Base-by-base conservation (phyloP, 2,797 vertebrate species). In the Sebastes elongatus region DNA sequence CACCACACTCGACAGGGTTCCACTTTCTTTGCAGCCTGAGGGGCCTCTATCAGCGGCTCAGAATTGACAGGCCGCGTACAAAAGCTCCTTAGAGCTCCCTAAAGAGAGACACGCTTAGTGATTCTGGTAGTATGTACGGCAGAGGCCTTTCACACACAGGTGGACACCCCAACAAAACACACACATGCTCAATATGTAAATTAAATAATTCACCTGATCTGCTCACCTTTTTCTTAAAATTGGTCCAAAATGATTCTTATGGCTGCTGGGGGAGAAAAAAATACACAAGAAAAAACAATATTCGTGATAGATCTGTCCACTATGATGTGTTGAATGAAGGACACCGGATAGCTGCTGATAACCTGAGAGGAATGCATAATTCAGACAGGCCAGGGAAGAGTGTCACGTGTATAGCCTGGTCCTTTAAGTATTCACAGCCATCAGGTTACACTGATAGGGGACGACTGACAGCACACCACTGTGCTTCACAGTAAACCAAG, bases 311-410 rank as follows among this genome's bases (percentile, higher is more conserved):
- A 79, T 83, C 25, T 82, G 38, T 79, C 49, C 53, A 61, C 68
- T 71, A 73, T 73, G 84, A 66, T 62, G 74, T 57, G 82, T 56
- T 86, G 72, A 92, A 80, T 83, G 88, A 92, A 80, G 84, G 90
- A 92, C 83, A 93, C 84, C 22, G 71, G 92, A 95, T 91, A 91
- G 79, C 71, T 76, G 35, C 63, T 5, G 81, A 89, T 88, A 88
- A 94, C 92, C 86, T 91, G 87, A 88, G 84, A 80, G 74, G 74
- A 79, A 94, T 96, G 94, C 86, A 96, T 96, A 91, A 96, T 96
- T 96, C 87, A 96, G 81, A 82, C 73, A 78, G 90, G 84, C 80
- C 87, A 80, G 82, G 65, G 61, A 72, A 30, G 80, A 78, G 89
- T 89, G 92, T 92, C 94, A 90, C 74, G 28, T 85, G 86, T 53